A percentile compares a stretch with the other conserved stretches of the same genome.
Evolutionary conservation across 1,140 invertebrate species (phyloP).

Genomic region (Muscidifurax raptorellus): DNA sequence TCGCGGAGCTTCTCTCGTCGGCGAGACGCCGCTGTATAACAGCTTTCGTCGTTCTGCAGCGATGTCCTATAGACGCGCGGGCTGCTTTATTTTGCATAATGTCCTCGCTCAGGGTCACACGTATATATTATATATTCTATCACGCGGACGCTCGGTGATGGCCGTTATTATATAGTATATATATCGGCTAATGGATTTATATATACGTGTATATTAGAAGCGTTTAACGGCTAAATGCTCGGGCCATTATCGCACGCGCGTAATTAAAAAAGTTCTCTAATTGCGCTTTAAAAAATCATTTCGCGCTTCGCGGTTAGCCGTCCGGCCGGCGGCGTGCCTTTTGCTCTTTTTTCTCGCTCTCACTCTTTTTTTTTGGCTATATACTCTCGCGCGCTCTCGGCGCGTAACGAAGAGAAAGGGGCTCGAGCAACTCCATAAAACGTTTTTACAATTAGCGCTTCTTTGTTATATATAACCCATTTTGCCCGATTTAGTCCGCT

Average conservation of each 20-base stretch:
- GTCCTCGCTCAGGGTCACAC: not conserved
- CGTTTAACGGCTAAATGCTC: conserved; percentile 9
- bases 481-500: not conserved
- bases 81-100: conserved; percentile 12
- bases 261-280: conserved; percentile 33
- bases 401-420: not conserved
- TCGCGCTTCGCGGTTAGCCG: not conserved
- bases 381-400: not conserved
- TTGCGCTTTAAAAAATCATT: conserved; percentile 39
- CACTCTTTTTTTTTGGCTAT: not conserved
- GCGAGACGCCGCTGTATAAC: not conserved
- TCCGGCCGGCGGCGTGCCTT: not conserved
- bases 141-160: not conserved
- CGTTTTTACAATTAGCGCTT: conserved; percentile 42
- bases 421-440: not conserved
- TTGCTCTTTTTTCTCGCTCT: not conserved
- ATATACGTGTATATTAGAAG: conserved; percentile 4
- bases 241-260: conserved; percentile 1
- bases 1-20: not conserved
- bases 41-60: not conserved
- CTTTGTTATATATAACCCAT: not conserved
- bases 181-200: conserved; percentile 20
- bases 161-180: too few relatives aligned
- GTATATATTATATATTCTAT: not conserved
- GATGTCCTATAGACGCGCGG: not conserved